Percentiles rank a stretch among this genome's conserved stretches.
These are phyloP conservation scores for Cryptomyrus ogoouensis DNA, from an alignment of 2,113 vertebrate genomes.

Conservation along the genomic window DNA sequence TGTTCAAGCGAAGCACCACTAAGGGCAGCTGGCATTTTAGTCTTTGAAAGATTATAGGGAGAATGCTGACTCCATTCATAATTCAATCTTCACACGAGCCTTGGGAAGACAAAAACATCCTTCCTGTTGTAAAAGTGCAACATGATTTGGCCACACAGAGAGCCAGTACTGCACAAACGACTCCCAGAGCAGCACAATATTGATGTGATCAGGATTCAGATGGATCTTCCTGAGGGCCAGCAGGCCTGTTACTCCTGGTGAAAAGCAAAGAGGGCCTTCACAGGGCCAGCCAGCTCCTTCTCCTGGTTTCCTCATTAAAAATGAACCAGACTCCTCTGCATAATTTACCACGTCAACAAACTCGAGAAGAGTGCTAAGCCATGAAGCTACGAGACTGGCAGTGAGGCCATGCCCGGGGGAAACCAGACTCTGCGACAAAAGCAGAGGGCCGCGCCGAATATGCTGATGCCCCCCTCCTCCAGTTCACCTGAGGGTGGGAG, in stretches of 20 bases:
- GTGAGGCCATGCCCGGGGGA: background rate
- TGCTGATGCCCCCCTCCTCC: background rate
- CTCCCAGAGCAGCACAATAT: background rate
- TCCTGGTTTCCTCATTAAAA: slow-evolving; percentile 3
- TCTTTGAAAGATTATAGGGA: background rate
- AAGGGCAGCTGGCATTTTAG: background rate
- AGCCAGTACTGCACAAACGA: background rate
- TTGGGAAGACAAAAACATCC: background rate
- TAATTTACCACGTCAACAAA: background rate
- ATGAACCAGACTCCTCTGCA: background rate
- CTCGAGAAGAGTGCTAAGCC: background rate
- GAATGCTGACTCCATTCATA: background rate
- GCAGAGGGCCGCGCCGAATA: background rate
- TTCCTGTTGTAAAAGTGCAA: background rate
- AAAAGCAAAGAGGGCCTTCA: background rate
- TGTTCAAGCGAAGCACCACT: background rate
- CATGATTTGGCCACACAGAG: background rate
- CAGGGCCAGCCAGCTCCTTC: background rate
- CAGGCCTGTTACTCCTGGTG: background rate
- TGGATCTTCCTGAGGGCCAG: background rate
- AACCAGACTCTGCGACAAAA: background rate
- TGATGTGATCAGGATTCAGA: background rate
- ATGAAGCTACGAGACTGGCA: background rate
- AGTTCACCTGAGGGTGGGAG: background rate
- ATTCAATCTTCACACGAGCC: background rate